Evolutionary conservation across 2,888 invertebrate species (phyloP).

Genomic region (Clunio marinus): DNA sequence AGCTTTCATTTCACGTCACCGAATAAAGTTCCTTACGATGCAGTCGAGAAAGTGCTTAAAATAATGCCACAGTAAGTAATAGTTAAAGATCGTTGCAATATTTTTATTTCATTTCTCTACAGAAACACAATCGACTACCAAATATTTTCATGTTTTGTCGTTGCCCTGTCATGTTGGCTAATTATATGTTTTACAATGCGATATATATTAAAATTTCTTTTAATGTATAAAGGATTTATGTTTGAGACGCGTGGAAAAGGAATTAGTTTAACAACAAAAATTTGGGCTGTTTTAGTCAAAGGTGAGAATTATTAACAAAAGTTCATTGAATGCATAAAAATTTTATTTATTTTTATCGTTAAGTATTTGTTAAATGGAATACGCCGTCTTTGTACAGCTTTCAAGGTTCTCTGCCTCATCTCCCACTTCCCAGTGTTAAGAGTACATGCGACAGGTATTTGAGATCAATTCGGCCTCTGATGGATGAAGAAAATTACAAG

Average conservation of each 20-base stretch:
- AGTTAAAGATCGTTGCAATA: too few species aligned
- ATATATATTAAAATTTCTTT: conserved; percentile 72
- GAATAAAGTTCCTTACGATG: conserved; percentile 71
- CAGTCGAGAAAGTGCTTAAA: conserved; percentile 64
- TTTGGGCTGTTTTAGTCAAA: conserved; percentile 78
- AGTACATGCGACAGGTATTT: conserved; percentile 82
- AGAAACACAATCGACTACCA: conserved; percentile 61
- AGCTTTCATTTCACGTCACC: conserved; percentile 69
- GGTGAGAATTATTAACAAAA: conserved; percentile 11
- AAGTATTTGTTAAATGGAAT: conserved; percentile 71
- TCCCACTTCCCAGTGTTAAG: conserved; percentile 77
- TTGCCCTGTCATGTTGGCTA: conserved; percentile 73
- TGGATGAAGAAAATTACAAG: conserved; percentile 70
- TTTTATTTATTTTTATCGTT: conserved; percentile 12
- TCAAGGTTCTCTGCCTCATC: conserved; percentile 84
- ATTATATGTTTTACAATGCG: conserved; percentile 71
- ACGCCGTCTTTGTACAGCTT: conserved; percentile 86
- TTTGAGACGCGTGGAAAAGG: conserved; percentile 76
- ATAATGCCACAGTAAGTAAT: conserved; percentile 64
- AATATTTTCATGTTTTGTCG: conserved; percentile 62
- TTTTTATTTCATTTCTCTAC: too few species aligned
- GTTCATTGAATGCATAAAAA: neutral
- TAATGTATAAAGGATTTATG: conserved; percentile 96
- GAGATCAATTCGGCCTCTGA: conserved; percentile 76
- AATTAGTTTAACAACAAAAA: conserved; percentile 62